Percentiles rank a stretch among this genome's conserved stretches.
phyloP scores from a whole-genome alignment of 2,888 invertebrate genomes.

The Linnaemya vulpina region DNA sequence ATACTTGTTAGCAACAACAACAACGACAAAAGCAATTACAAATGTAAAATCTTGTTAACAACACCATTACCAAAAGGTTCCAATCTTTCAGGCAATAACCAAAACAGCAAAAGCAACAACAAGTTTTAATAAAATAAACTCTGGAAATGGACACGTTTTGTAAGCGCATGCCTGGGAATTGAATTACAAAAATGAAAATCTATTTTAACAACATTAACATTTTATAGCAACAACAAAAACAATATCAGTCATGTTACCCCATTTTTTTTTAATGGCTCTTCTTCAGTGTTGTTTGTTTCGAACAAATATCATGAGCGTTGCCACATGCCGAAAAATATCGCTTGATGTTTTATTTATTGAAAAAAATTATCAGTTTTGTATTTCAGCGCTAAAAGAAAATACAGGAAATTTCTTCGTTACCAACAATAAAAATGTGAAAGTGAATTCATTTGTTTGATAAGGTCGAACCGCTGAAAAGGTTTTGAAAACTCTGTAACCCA shows the following conservation, averaged over 20 bases:
- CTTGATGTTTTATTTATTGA: too few species aligned
- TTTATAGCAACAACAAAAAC: conserved; percentile 21
- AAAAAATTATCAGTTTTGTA: too few species aligned
- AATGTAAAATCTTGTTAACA: conserved; percentile 50
- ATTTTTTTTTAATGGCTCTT: conserved; percentile 2
- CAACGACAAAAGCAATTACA: background rate
- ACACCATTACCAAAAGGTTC: conserved; percentile 37
- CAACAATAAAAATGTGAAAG: too few species aligned
- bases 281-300: conserved; percentile 5
- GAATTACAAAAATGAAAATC: conserved; percentile 49
- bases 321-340: too few species aligned
- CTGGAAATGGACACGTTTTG: conserved; percentile 45
- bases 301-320: conserved; percentile 24
- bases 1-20: background rate
- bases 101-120: conserved; percentile 2
- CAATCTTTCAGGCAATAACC: conserved; percentile 23
- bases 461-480: too few species aligned
- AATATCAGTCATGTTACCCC: background rate
- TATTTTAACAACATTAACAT: conserved; percentile 37
- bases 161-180: conserved; percentile 64
- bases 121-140: conserved; percentile 5
- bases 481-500: too few species aligned
- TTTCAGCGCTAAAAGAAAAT: too few species aligned
- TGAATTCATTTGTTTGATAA: too few species aligned
- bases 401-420: too few species aligned